Base-by-base conservation (phyloP, 1,140 invertebrate genomes). In the Drosophila ironensis region DNA sequence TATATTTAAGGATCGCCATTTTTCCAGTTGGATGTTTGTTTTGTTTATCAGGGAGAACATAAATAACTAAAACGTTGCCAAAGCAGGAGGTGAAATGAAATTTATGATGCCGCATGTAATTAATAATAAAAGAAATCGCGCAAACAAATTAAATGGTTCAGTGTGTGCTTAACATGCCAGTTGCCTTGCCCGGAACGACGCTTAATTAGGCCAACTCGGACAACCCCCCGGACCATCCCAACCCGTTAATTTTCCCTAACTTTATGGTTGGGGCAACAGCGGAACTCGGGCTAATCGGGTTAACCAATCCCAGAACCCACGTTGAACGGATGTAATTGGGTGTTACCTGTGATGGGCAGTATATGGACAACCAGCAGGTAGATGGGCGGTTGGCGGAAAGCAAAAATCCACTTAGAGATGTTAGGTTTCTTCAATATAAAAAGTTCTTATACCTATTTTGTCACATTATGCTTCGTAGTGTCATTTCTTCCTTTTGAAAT, bases 41-140 rank as follows among this genome's bases (percentile, higher is more conserved):
- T 30, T 44, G 38, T 42, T 64, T 56, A 72, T 72, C 57, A 53
- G 19, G 30, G 24, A 14, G 35, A 27, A 40, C 57, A 71, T 60
- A 71, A 69, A 71, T 69, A 37, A 63, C 61, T 28, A 50, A 59
- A 57, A 70, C 37, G 48, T 61, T 42, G 24, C 35, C 54, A 63
- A 60, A 42, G 40, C 45, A 44, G 41, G 42, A 41, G 41, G 6
- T 24, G 27, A 41, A 53, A 46, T 40, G 46, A 45, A 76, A 76
- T 77, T 77, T 54, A 52, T 78, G 69, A 37, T 52, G 47, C 45
- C 52, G 67, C 45, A 42, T 64, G 44, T 63, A 72, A 81, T 82
- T 68, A 81, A 82, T 82, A 77, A 76, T 82, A 59, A 64, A 77
- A 56, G 45, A 63, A 84, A 72, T 70, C 38, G 17, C 25, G 37